Evolutionary conservation across 2,113 vertebrate species (phyloP).

Genomic region (Eurypyga helias): DNA sequence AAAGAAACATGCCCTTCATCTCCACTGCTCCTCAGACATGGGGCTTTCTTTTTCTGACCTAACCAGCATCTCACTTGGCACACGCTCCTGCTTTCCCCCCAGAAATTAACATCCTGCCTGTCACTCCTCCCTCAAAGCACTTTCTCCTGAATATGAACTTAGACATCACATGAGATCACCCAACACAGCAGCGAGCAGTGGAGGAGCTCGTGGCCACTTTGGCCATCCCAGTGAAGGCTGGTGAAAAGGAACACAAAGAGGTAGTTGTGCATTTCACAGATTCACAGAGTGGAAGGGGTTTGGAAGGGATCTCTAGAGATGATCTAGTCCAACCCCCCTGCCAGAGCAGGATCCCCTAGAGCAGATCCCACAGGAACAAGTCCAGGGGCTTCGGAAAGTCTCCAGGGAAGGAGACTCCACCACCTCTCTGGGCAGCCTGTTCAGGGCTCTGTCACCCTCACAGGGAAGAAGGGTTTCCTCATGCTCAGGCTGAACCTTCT

Average conservation of each 20-base stretch:
- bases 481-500: too few species aligned
- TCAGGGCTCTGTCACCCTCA: too few species aligned
- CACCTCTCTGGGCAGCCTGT: too few species aligned
- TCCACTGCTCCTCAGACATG: neutral
- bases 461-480: too few species aligned
- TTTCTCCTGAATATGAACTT: neutral
- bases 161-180: neutral
- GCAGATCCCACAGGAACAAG: too few species aligned
- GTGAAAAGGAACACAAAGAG: neutral
- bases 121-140: neutral
- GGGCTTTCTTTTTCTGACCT: neutral
- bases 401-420: too few species aligned
- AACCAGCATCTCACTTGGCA: neutral
- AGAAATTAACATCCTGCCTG: neutral
- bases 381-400: too few species aligned
- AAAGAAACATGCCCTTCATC: neutral
- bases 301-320: too few species aligned
- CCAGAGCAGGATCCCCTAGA: too few species aligned
- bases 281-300: too few species aligned
- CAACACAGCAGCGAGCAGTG: neutral
- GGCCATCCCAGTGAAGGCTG: fast-evolving
- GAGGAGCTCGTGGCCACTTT: neutral
- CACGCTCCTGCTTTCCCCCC: neutral
- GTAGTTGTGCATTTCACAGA: too few species aligned
- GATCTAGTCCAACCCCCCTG: too few species aligned